phyloP scores from a whole-genome alignment of 2,888 invertebrate species.

The Nycteola revayana region DNA sequence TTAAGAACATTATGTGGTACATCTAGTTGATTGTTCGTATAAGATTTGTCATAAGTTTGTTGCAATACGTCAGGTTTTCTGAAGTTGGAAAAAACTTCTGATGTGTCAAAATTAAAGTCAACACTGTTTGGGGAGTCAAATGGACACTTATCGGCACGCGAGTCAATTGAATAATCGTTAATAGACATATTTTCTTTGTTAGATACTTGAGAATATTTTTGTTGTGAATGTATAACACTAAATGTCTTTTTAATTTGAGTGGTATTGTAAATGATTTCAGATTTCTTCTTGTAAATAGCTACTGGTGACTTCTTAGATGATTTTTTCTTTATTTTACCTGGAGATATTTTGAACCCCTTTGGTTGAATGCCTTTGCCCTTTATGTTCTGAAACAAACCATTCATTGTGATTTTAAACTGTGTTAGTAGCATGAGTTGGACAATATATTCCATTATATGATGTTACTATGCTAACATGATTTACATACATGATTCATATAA shows the following conservation, averaged over 20 bases:
- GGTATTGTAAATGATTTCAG: slow-evolving; percentile 54
- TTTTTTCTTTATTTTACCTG: slow-evolving; percentile 68
- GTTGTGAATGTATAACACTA: slow-evolving; percentile 47
- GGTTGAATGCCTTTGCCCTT: slow-evolving; percentile 50
- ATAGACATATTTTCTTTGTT: slow-evolving; percentile 56
- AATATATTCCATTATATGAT: no score
- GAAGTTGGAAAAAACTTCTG: slow-evolving; percentile 67
- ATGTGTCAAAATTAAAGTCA: slow-evolving; percentile 62
- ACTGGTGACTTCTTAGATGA: slow-evolving; percentile 63
- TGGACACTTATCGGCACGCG: slow-evolving; percentile 51
- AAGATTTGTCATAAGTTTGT: slow-evolving; percentile 62
- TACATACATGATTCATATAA: no score
- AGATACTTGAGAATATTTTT: slow-evolving; percentile 39
- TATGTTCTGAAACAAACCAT: slow-evolving; percentile 54
- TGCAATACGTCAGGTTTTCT: slow-evolving; percentile 48
- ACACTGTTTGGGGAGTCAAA: slow-evolving; percentile 59
- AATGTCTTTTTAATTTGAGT: slow-evolving; percentile 52
- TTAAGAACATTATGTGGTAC: slow-evolving; percentile 49
- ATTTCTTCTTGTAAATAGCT: slow-evolving; percentile 59
- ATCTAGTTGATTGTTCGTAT: slow-evolving; percentile 27
- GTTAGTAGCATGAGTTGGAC: no score
- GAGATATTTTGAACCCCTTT: slow-evolving; percentile 61
- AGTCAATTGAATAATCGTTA: slow-evolving; percentile 44
- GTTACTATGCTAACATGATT: no score
- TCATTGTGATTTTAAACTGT: no score